Conservation (phyloP, 2,797 vertebrate species). For the Gymnoscopelus microlampas region DNA sequence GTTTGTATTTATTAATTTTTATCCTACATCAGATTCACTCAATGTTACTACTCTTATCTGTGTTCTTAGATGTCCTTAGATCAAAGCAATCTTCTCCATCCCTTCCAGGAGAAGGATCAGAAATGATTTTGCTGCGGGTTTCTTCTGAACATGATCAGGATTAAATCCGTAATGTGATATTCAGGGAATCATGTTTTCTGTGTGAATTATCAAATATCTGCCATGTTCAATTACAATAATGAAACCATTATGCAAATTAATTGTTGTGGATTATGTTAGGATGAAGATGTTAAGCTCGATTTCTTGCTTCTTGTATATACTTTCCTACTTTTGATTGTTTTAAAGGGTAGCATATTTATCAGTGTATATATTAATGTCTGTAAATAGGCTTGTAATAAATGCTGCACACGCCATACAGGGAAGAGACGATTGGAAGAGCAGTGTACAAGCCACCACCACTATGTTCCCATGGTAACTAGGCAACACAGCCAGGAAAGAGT, state of each 20-base stretch:
- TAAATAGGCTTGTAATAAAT: constrained; percentile 54
- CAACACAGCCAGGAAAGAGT: constrained; percentile 60
- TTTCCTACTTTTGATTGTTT: constrained; percentile 28
- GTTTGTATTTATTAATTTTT: constrained; percentile 38
- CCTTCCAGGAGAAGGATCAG: constrained; percentile 36
- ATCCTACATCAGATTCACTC: constrained; percentile 46
- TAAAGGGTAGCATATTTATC: constrained; percentile 45
- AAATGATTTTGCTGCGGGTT: constrained; percentile 46
- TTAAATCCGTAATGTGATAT: too few species aligned
- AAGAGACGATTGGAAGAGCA: constrained; percentile 59
- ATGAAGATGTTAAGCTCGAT: constrained; percentile 5
- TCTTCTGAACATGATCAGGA: constrained; percentile 11
- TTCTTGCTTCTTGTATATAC: constrained; percentile 14
- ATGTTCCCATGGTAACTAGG: constrained; percentile 78
- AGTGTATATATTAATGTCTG: constrained; percentile 34
- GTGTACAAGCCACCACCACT: constrained; percentile 56
- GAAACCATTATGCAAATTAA: too few species aligned
- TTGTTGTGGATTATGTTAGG: too few species aligned
- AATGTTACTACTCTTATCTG: constrained; percentile 33
- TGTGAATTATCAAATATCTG: too few species aligned
- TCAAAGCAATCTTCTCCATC: constrained; percentile 60
- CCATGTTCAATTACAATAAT: too few species aligned
- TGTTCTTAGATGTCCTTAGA: constrained; percentile 37
- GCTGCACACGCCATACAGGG: background rate
- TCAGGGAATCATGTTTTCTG: too few species aligned